Base-by-base conservation (phyloP, 2,888 invertebrate species). In the Craniophora ligustri region DNA sequence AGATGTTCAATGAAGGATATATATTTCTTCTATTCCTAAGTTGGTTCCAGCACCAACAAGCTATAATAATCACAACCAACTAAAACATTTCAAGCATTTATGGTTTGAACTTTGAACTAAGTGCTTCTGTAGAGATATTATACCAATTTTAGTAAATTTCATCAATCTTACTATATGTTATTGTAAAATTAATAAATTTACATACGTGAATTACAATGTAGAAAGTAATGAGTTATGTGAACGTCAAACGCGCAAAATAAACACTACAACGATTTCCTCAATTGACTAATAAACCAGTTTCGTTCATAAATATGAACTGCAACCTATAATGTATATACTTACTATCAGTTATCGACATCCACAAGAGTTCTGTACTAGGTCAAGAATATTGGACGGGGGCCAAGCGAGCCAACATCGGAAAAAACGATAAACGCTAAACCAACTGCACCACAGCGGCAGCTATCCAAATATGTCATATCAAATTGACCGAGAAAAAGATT, bases 311-410 rank as follows among this genome's bases (percentile, higher is more conserved):
- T 56, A 30, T 44, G 14, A 30, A 28, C 34, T 47, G 14, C 19
- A 28, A 32, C 6, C n/a, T n/a, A n/a, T n/a, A n/a, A n/a, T n/a
- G n/a, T n/a, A n/a, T n/a, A 38, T 8, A 28, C n/a, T 30, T 14
- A 23, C 26, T 35, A 60, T 40, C 48, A 55, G 66, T 28, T 61
- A 61, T 50, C 46, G 28, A 72, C 16, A 45, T 62, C 42, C 49
- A 53, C 64, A 49, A 50, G 56, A 34, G 64, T 67, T 39, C 36
- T 30, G 23, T 49, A 57, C 45, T 72, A 64, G 69, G 64, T 72
- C 68, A 69, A 72, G 68, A 44, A 21, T 39, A 26, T 64, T 72
- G 69, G 72, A 59, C 48, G 11, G 8, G 6, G 10, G 55, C 72
- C 72, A 71, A 71, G 32, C 41, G 40, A 41, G n/a, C 13, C 16